phyloP scores from a whole-genome alignment of 2,113 vertebrate genomes.

The Oreotragus oreotragus region DNA sequence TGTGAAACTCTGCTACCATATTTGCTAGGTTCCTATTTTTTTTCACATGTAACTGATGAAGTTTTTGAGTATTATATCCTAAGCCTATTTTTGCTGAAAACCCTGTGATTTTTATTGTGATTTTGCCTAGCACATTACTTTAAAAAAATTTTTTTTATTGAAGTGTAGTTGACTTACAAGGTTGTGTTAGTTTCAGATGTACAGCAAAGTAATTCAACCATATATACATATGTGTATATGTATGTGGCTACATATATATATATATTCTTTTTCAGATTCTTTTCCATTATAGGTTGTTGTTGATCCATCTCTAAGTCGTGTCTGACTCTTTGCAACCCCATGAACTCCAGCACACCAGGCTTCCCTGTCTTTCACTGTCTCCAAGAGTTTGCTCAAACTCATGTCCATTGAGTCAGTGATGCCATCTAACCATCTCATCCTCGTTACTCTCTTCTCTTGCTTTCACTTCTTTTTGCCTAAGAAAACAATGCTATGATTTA shows the following conservation, averaged over 20 bases:
- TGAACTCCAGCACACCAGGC: not conserved
- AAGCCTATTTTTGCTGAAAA: not conserved
- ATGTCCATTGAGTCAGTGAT: not conserved
- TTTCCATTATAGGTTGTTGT: not conserved
- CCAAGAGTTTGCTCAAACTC: not conserved
- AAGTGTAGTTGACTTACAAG: not conserved
- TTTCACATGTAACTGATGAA: not conserved
- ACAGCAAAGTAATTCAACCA: not conserved
- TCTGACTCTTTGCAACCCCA: not conserved
- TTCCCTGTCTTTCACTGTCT: not conserved
- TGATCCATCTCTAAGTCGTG: not conserved
- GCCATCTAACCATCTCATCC: not conserved
- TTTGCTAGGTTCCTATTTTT: not conserved
- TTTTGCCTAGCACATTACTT: not conserved
- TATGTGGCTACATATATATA: not conserved
- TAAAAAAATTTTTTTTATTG: accelerated
- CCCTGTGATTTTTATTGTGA: not conserved
- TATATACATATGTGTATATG: not conserved
- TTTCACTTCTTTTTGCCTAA: not conserved
- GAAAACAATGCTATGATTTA: not conserved
- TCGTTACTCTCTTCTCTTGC: not conserved
- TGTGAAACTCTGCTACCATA: not conserved
- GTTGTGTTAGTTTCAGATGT: not conserved
- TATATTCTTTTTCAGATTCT: not conserved
- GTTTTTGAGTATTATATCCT: not conserved